Base-by-base conservation (phyloP, 2,888 invertebrate species). In the Drosophila mettleri region DNA sequence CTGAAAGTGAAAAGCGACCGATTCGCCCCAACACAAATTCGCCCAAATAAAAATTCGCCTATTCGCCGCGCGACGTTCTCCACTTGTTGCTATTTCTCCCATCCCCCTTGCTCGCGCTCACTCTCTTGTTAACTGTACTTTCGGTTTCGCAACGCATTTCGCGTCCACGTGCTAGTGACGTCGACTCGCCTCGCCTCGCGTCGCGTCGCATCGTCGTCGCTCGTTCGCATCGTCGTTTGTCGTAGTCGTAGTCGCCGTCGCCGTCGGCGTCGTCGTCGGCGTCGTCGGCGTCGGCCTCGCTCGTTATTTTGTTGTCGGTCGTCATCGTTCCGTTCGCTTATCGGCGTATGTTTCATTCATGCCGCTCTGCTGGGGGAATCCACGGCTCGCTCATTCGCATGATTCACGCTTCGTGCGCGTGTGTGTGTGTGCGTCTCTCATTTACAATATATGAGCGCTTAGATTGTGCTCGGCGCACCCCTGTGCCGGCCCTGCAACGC, bases 291-390 rank as follows among this genome's bases (percentile, higher is more conserved):
- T 1, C n/a, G n/a, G n/a, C n/a, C n/a, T 33, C 29, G 45, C 18
- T 45, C 27, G 52, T 45, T 18, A 16, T 24, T n/a, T 41, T 20
- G 45, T 57, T 27, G 48, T 51, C 36, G 33, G 34, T 48, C 57
- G 33, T 59, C 61, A 39, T 68, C 80, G 53, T 64, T 54, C 41
- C 24, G 38, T 43, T 57, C 67, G 70, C 54, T 60, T 74, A 69
- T 81, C 65, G 67, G 43, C 62, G 60, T 43, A 66, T 72, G 72
- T 75, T 83, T 86, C 82, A 81, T 86, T 81, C 81, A 86, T 86
- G 75, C 61, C 69, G 69, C 69, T 48, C 69, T 48, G 63, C 58
- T 70, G 81, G 88, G 80, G 86, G 86, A 86, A 81, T 75, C 88
- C 86, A 88, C 82, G 46, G 66, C 46, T 29, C 64, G 57, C 59